These are phyloP conservation scores for Synanceia verrucosa DNA, from an alignment of 2,797 vertebrate genomes.

Conservation along the genomic window DNA sequence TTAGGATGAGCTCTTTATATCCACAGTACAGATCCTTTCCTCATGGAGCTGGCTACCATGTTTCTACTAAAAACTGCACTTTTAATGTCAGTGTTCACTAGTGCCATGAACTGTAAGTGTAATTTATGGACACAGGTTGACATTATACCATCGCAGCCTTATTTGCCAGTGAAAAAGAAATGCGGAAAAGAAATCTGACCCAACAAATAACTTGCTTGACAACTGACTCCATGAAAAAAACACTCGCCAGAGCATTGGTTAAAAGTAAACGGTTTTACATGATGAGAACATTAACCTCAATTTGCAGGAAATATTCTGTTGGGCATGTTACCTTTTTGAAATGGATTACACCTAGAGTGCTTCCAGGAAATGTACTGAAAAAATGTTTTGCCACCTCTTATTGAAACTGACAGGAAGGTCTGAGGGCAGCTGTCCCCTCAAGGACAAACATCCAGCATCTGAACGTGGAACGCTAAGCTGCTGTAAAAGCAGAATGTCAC, in stretches of 20 bases:
- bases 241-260: neutral
- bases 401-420: constrained; percentile 66
- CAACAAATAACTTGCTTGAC: constrained; percentile 1
- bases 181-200: constrained; percentile 6
- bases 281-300: constrained; percentile 3
- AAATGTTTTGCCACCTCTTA: constrained; percentile 49
- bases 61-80: neutral
- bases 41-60: neutral
- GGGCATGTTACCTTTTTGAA: constrained; percentile 4
- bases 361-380: constrained; percentile 37
- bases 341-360: constrained; percentile 25
- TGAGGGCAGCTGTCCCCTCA: constrained; percentile 69
- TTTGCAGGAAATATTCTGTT: constrained; percentile 7
- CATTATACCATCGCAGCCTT: constrained; percentile 5
- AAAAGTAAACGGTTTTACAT: neutral
- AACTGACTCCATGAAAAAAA: neutral
- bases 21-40: neutral
- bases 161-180: constrained; percentile 20
- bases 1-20: neutral
- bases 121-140: constrained; percentile 11
- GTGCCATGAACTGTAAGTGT: neutral
- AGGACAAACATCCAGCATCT: constrained; percentile 59
- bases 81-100: neutral
- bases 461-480: constrained; percentile 59
- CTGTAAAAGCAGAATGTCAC: constrained; percentile 61